Base-by-base conservation (phyloP, 2,888 invertebrate species). In the Acleris cristana region DNA sequence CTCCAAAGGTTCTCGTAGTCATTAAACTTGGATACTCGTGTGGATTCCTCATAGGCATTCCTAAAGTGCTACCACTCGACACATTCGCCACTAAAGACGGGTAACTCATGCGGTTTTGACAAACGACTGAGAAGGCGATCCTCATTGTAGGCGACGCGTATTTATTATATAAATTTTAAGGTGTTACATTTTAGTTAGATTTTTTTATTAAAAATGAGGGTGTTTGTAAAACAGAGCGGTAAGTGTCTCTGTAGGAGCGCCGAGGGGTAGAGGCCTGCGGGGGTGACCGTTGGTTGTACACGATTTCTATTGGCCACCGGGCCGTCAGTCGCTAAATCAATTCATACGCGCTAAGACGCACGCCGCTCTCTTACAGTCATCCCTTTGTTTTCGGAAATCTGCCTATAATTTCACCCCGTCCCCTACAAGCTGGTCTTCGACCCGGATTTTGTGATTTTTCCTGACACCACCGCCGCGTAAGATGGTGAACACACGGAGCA, bases 1-100 rank as follows among this genome's bases (percentile, higher is more conserved):
- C 73, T 58, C 64, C 64, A 67, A 14, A 73, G 49, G 57, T 73
- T 75, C 49, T 73, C 73, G 1, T 51, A 52, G 8, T 70, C 67
- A n/a, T 21, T 64, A 21, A 69, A 72, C 18, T 69, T 18, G 40
- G 70, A 70, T 8, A 65, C 18, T n/a, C 12, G 12, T 6, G 69
- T 63, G 1, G 72, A 58, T 26, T 72, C 71, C 0, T 69, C 48
- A 12, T 69, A 70, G 0, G 70, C 64, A 26, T 34, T 60, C 45
- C 66, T 66, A 19, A 72, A 72, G 16, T 71, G 71, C 14, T 71
- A 51, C 70, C 70, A 72, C 30, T 54, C 54, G 21, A 70, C 54
- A 23, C 69, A 66, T 40, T 70, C 70, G 12, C 70, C 70, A 49
- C 55, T 56, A 34, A 69, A 72, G 0, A 62, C n/a, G 8, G 72